A percentile compares a stretch with the other conserved stretches of the same genome.
phyloP scores from a whole-genome alignment of 2,888 invertebrate species.

The Amphipyra berbera region DNA sequence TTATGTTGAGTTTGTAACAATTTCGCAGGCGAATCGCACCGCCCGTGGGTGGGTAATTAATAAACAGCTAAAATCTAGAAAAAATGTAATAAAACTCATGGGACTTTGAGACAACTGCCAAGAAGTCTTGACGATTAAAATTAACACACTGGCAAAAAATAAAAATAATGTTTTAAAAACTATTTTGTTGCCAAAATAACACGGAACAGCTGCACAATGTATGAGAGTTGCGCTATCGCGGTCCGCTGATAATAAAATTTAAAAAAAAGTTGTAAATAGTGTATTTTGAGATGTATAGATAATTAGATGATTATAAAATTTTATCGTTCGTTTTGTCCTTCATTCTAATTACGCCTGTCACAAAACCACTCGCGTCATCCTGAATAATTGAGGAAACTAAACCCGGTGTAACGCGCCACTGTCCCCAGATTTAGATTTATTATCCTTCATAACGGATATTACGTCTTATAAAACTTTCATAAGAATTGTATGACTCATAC shows the following conservation, averaged over 20 bases:
- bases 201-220: conserved; percentile 80
- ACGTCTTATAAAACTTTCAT: conserved; percentile 35
- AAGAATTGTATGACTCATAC: conserved; percentile 30
- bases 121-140: conserved; percentile 86
- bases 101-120: conserved; percentile 86
- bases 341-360: conserved; percentile 57
- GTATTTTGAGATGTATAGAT: conserved; percentile 46
- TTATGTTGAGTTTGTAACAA: conserved; percentile 15
- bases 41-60: conserved; percentile 78
- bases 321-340: conserved; percentile 50
- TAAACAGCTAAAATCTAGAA: conserved; percentile 78
- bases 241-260: conserved; percentile 52
- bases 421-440: conserved; percentile 60
- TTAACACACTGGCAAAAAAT: conserved; percentile 80
- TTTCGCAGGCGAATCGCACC: conserved; percentile 24
- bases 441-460: conserved; percentile 34
- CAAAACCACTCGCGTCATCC: conserved; percentile 48
- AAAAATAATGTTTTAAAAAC: conserved; percentile 81
- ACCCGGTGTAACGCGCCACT: conserved; percentile 43
- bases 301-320: conserved; percentile 56
- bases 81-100: conserved; percentile 80
- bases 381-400: conserved; percentile 57
- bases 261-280: conserved; percentile 32
- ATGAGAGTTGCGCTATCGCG: conserved; percentile 58
- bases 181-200: conserved; percentile 84